Evolutionary conservation across 2,797 vertebrate species (phyloP).

Genomic region (Poliocrania exsul): DNA sequence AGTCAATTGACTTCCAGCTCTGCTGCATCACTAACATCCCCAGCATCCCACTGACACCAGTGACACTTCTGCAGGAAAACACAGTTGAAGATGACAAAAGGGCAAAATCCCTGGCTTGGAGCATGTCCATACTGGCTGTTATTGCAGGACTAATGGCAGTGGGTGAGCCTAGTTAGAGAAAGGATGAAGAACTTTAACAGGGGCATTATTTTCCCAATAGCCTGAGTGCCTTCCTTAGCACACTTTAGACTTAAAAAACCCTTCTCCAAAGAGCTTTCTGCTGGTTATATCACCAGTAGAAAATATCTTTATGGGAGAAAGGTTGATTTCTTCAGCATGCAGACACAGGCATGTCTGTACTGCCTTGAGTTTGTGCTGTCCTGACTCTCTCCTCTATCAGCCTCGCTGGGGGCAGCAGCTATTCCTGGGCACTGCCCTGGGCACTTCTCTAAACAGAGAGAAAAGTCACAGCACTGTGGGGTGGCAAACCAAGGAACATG

Average conservation of each 20-base stretch:
- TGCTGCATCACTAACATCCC: fast-evolving
- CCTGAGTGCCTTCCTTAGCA: neutral
- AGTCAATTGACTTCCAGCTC: neutral
- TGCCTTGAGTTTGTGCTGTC: neutral
- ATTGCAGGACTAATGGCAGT: neutral
- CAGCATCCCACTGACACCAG: neutral
- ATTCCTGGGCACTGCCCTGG: neutral
- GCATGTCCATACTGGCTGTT: neutral
- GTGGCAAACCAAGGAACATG: neutral
- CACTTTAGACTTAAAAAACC: neutral
- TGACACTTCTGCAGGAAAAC: neutral
- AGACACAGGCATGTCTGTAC: fast-evolving
- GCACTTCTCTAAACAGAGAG: neutral
- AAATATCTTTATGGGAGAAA: neutral
- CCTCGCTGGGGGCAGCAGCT: neutral
- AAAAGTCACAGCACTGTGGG: neutral
- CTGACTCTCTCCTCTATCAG: neutral
- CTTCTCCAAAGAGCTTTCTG: neutral
- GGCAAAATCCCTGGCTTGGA: fast-evolving
- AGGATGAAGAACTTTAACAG: neutral
- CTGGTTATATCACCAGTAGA: neutral
- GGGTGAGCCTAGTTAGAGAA: neutral
- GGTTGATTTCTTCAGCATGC: neutral
- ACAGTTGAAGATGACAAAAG: fast-evolving
- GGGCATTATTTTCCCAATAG: neutral